Conservation (phyloP, 2,888 invertebrate genomes). For the Eupithecia exiguata region DNA sequence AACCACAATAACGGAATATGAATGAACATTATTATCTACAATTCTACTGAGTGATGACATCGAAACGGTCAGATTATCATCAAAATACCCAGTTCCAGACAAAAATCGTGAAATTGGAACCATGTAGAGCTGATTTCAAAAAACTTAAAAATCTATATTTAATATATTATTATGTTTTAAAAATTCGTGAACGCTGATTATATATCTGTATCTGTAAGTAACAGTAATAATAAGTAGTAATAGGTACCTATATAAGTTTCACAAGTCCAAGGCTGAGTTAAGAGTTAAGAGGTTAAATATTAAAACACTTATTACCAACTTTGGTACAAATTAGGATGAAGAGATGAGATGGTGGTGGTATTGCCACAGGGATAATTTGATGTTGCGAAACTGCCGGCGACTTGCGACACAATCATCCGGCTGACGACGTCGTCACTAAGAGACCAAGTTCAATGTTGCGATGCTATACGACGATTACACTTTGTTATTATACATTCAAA, state of each 20-base stretch:
- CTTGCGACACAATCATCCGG: constrained; percentile 17
- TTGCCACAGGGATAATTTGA: constrained; percentile 24
- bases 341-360: neutral
- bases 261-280: constrained; percentile 1
- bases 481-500: neutral
- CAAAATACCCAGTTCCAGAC: neutral
- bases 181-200: neutral
- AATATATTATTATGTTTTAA: too few relatives aligned
- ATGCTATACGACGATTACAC: neutral
- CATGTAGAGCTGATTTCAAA: neutral
- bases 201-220: neutral
- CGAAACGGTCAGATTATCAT: neutral
- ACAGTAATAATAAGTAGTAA: neutral
- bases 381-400: constrained; percentile 16
- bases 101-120: neutral
- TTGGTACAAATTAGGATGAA: constrained; percentile 12
- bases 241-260: neutral
- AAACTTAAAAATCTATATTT: too few relatives aligned
- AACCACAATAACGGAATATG: neutral
- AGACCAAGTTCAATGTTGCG: constrained; percentile 29
- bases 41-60: neutral
- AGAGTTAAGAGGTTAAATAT: neutral
- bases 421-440: constrained; percentile 3
- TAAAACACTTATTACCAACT: constrained; percentile 5
- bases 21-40: neutral